These are phyloP conservation scores for Rhynchophorus ferrugineus DNA, from an alignment of 1,140 invertebrate species.

Conservation along the genomic window DNA sequence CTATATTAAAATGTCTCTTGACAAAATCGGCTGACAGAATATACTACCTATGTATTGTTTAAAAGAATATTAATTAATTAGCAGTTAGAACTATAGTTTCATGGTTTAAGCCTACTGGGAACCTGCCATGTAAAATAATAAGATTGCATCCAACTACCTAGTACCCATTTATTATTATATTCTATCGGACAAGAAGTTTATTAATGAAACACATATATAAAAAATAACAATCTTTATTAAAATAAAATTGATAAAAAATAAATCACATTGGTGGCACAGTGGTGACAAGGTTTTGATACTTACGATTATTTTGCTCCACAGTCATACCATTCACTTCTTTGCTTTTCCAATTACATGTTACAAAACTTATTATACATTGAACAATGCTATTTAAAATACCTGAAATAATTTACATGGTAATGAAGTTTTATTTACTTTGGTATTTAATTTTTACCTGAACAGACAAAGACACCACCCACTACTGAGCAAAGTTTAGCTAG, in stretches of 20 bases:
- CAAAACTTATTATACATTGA: conserved; percentile 39
- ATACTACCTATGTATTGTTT: too few relatives aligned
- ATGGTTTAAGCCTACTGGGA: too few relatives aligned
- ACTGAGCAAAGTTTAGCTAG: conserved; percentile 80
- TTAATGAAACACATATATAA: too few relatives aligned
- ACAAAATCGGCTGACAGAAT: too few relatives aligned
- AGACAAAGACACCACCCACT: conserved; percentile 85
- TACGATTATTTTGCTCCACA: neutral
- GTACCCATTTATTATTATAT: too few relatives aligned
- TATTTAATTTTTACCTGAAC: conserved; percentile 50
- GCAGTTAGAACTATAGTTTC: too few relatives aligned
- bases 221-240: conserved; percentile 2
- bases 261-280: neutral
- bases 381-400: conserved; percentile 43
- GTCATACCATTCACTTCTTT: neutral
- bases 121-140: too few relatives aligned
- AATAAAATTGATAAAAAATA: conserved; percentile 1
- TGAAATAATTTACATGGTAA: conserved; percentile 28
- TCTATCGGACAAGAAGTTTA: too few relatives aligned
- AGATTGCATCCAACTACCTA: too few relatives aligned
- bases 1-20: too few relatives aligned
- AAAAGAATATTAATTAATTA: too few relatives aligned
- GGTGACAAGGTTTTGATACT: neutral
- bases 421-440: conserved; percentile 1
- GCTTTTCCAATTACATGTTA: conserved; percentile 33